Evolutionary conservation across 1,140 invertebrate genomes (phyloP).

Genomic region (Heliconius melpomene): DNA sequence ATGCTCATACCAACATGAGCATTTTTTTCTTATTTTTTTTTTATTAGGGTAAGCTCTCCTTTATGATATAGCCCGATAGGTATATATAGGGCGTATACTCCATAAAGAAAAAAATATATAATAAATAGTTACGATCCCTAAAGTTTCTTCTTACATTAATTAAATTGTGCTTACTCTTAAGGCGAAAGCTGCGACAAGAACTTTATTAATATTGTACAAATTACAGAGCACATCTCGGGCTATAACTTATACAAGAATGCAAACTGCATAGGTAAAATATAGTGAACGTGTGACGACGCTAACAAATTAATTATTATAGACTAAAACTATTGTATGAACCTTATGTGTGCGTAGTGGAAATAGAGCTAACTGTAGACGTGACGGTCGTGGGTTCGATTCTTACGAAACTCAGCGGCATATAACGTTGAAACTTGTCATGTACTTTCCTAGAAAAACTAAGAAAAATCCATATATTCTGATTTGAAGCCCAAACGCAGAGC

Average conservation of each 20-base stretch:
- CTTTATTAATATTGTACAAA: slow-evolving; percentile 10
- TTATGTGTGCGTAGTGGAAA: too few relatives aligned
- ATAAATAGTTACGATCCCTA: not conserved
- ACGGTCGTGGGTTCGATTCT: too few relatives aligned
- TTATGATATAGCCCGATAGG: not conserved
- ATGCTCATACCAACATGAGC: too few relatives aligned
- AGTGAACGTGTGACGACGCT: not conserved
- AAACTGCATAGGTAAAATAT: not conserved
- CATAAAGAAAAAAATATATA: not conserved
- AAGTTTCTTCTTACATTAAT: not conserved
- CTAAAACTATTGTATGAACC: not conserved
- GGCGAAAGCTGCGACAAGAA: not conserved
- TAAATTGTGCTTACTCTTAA: not conserved
- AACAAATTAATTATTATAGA: not conserved
- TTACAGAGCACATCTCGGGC: not conserved
- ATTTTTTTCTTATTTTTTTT: not conserved
- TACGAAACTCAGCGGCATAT: too few relatives aligned
- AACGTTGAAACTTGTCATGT: too few relatives aligned
- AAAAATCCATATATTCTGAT: too few relatives aligned
- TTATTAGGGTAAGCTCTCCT: not conserved
- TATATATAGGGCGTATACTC: too few relatives aligned
- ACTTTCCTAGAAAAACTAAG: too few relatives aligned
- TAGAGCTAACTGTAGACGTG: too few relatives aligned
- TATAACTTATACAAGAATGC: not conserved
- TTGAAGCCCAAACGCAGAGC: too few relatives aligned